Evolutionary conservation across 2,113 vertebrate species (phyloP).

Genomic region (Ceyx cyanopectus): DNA sequence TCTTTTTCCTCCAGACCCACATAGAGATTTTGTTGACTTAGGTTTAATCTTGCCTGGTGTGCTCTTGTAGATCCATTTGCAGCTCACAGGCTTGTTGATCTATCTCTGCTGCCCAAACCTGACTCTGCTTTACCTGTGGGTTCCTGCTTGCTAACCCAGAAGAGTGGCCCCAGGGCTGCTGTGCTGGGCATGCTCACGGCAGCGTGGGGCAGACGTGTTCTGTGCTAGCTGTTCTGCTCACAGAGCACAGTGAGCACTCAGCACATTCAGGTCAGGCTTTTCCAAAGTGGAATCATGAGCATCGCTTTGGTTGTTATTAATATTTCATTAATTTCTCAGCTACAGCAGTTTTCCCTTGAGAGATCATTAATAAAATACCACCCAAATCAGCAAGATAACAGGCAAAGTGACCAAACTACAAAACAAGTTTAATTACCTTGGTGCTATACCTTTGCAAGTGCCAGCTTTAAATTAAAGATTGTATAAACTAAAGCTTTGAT

Average conservation of each 20-base stretch:
- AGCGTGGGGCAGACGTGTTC: background rate
- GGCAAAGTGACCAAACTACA: slow-evolving; percentile 74
- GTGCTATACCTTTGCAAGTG: slow-evolving; percentile 45
- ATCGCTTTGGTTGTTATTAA: slow-evolving; percentile 74
- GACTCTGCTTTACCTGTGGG: background rate
- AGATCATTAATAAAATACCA: slow-evolving; percentile 85
- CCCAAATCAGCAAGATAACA: slow-evolving; percentile 79
- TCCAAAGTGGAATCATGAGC: slow-evolving; percentile 49
- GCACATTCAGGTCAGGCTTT: slow-evolving; percentile 59
- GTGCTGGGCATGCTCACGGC: fast-evolving
- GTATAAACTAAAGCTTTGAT: slow-evolving; percentile 68
- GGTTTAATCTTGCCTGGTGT: fast-evolving
- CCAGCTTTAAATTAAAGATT: slow-evolving; percentile 60
- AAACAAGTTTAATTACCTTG: slow-evolving; percentile 77
- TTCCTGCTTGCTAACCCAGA: background rate
- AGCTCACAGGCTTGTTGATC: background rate
- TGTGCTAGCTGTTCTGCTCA: background rate
- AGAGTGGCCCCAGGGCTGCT: fast-evolving
- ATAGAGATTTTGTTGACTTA: background rate
- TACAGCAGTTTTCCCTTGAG: slow-evolving; percentile 74
- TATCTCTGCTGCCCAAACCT: background rate
- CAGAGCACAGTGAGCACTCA: background rate
- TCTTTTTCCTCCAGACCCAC: background rate
- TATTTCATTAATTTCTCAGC: slow-evolving; percentile 82
- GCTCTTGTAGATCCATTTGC: background rate